Conservation (phyloP, 2,888 invertebrate species). For the Ditula angustiorana region DNA sequence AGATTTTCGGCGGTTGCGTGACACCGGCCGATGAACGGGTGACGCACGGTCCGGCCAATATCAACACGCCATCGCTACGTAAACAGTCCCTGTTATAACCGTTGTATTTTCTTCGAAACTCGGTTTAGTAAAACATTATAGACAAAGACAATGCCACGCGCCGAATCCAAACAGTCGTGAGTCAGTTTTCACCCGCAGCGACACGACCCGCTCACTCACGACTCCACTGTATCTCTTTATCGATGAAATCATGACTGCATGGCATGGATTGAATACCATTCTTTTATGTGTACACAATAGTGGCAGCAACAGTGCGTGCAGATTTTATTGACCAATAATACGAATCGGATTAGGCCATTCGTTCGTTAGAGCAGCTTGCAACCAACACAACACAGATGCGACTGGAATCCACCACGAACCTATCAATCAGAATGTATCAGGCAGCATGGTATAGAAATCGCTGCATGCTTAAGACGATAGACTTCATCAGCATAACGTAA, state of each 20-base stretch:
- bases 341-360: no score
- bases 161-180: constrained; percentile 73
- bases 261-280: constrained; percentile 1
- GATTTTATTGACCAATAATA: background rate
- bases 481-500: no score
- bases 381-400: no score
- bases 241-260: constrained; percentile 31
- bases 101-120: constrained; percentile 69
- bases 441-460: no score
- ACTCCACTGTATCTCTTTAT: constrained; percentile 27
- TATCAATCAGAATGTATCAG: no score
- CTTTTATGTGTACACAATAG: background rate
- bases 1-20: background rate
- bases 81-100: constrained; percentile 64
- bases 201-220: constrained; percentile 27
- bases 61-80: constrained; percentile 57
- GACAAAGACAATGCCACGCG: constrained; percentile 81
- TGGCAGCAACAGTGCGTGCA: background rate
- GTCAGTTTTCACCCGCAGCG: constrained; percentile 50
- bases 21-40: background rate
- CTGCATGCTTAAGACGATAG: no score
- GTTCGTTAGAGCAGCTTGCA: no score
- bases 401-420: no score
- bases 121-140: constrained; percentile 73
- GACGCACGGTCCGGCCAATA: constrained; percentile 33